These are phyloP conservation scores for Tenrec ecaudatus DNA, from an alignment of 2,113 vertebrate genomes.

Conservation along the genomic window DNA sequence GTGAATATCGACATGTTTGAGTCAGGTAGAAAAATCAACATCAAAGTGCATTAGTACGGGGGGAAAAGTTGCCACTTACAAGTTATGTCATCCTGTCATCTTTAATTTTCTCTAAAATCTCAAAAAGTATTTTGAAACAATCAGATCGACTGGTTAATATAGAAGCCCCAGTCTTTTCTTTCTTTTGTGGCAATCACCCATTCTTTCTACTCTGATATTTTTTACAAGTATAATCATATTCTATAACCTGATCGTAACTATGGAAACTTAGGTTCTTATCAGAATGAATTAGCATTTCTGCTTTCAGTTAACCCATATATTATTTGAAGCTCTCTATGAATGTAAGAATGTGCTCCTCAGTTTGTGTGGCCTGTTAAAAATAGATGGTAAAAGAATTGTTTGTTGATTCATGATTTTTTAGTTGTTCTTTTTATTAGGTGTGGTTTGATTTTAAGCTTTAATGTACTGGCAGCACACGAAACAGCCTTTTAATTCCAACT, in stretches of 20 bases:
- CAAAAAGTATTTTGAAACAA: not conserved
- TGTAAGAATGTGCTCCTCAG: constrained; percentile 31
- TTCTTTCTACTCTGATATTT: constrained; percentile 35
- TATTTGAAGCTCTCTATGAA: constrained; percentile 33
- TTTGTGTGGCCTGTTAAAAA: not conserved
- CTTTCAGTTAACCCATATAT: constrained; percentile 17
- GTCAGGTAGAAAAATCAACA: constrained; percentile 16
- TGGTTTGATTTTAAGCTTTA: not conserved
- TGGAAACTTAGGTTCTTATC: constrained; percentile 51
- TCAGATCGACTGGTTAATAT: not conserved
- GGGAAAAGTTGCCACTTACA: not conserved
- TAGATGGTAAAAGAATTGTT: not conserved
- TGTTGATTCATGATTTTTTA: constrained; percentile 22
- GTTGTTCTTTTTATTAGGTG: constrained; percentile 33
- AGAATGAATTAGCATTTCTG: constrained; percentile 46
- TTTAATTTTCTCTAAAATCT: not conserved
- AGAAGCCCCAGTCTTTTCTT: not conserved
- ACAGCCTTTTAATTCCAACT: constrained; percentile 61
- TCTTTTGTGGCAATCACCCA: not conserved
- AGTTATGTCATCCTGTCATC: constrained; percentile 19
- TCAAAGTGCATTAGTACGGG: constrained; percentile 24
- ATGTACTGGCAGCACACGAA: not conserved
- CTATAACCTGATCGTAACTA: not conserved
- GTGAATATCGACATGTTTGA: not conserved
- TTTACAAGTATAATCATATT: constrained; percentile 39